Percentiles rank a stretch among this genome's conserved stretches.
Evolutionary conservation across 2,113 vertebrate species (phyloP).

Genomic region (Silurus meridionalis): DNA sequence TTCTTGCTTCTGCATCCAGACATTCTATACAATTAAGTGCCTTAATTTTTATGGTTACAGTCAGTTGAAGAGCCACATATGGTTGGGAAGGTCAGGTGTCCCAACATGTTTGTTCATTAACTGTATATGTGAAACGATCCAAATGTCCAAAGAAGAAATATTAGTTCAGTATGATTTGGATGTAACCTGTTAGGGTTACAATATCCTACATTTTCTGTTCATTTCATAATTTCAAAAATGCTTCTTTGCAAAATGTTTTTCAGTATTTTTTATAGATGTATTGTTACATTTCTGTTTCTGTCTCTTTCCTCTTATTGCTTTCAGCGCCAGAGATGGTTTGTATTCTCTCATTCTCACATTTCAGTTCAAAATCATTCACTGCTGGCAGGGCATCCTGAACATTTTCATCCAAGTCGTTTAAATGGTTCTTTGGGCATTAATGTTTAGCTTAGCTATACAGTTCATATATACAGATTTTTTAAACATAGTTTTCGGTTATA

Average conservation of each 20-base stretch:
- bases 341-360: constrained; percentile 67
- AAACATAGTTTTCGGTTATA: background rate
- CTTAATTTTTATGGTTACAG: too few species aligned
- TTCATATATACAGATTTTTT: background rate
- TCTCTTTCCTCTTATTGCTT: constrained; percentile 67
- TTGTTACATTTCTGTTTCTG: constrained; percentile 64
- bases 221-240: background rate
- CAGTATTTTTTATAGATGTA: background rate
- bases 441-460: background rate
- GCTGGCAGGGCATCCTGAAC: background rate
- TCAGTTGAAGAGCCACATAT: too few species aligned
- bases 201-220: background rate
- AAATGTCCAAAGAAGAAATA: background rate
- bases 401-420: background rate
- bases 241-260: background rate
- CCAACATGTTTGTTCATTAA: too few species aligned
- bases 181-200: background rate
- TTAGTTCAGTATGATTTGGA: background rate
- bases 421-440: background rate
- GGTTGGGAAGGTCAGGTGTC: too few species aligned
- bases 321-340: constrained; percentile 98
- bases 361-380: background rate
- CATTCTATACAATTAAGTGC: too few species aligned
- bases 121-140: background rate
- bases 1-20: too few species aligned